Evolutionary conservation across 2,888 invertebrate species (phyloP).

Genomic region (Cheilosia soror): DNA sequence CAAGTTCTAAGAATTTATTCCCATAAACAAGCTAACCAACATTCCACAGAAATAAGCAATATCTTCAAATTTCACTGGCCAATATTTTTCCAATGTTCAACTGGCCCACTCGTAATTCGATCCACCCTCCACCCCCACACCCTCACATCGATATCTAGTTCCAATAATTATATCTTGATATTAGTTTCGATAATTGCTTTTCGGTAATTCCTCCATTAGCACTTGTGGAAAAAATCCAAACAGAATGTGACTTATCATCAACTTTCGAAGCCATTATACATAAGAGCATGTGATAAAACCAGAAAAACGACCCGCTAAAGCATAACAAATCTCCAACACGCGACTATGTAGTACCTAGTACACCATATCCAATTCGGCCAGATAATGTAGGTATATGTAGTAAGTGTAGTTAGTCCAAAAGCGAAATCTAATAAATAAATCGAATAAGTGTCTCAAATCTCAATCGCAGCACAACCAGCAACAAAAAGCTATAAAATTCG

Average conservation of each 20-base stretch:
- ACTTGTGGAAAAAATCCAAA: background rate
- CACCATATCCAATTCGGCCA: constrained; percentile 50
- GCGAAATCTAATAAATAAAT: constrained; percentile 60
- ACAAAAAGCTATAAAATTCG: constrained; percentile 62
- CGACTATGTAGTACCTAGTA: constrained; percentile 39
- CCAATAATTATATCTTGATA: background rate
- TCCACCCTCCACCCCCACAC: too few relatives aligned
- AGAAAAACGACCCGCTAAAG: constrained; percentile 38
- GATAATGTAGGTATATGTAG: constrained; percentile 8
- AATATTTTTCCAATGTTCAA: too few relatives aligned
- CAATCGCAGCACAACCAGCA: constrained; percentile 28
- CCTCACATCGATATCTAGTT: too few relatives aligned
- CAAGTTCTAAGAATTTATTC: too few relatives aligned
- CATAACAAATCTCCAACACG: constrained; percentile 52
- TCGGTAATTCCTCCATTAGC: constrained; percentile 32
- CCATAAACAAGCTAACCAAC: too few relatives aligned
- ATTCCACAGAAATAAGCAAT: too few relatives aligned
- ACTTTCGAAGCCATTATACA: constrained; percentile 22
- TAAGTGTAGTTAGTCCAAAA: constrained; percentile 6
- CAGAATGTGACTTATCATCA: constrained; percentile 17
- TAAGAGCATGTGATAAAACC: constrained; percentile 27
- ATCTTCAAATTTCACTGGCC: too few relatives aligned
- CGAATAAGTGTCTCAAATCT: constrained; percentile 71
- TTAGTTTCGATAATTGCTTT: constrained; percentile 11
- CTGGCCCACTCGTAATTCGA: too few relatives aligned